phyloP scores from a whole-genome alignment of 2,797 vertebrate species.

The Darevskia nairensis region DNA sequence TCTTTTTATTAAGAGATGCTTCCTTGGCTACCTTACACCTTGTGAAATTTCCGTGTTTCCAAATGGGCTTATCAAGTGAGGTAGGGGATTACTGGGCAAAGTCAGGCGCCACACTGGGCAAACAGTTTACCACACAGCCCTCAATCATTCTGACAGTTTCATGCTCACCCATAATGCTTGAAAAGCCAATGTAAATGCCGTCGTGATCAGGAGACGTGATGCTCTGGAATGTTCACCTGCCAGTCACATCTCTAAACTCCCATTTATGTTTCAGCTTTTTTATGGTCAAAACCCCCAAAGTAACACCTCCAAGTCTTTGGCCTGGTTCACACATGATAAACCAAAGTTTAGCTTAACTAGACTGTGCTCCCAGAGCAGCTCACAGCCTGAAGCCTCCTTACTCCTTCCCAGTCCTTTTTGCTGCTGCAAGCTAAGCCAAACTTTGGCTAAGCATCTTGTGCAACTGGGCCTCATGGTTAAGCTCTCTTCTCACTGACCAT shows the following conservation, averaged over 20 bases:
- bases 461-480: no score
- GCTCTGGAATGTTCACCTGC: background rate
- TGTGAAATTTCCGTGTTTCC: background rate
- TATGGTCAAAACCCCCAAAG: background rate
- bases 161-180: background rate
- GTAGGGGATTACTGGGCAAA: background rate
- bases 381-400: no score
- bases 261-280: background rate
- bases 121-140: background rate
- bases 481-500: no score
- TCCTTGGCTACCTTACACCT: background rate
- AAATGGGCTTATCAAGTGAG: background rate
- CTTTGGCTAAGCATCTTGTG: no score
- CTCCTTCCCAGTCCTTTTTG: no score
- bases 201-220: fast-evolving
- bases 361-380: no score
- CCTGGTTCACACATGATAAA: no score
- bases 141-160: conserved; percentile 9
- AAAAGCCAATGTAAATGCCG: background rate
- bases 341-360: no score
- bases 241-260: background rate
- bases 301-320: background rate
- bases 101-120: background rate
- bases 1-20: background rate
- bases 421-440: no score